Base-by-base conservation (phyloP, 2,888 invertebrate species). In the Drosophila helvetica region DNA sequence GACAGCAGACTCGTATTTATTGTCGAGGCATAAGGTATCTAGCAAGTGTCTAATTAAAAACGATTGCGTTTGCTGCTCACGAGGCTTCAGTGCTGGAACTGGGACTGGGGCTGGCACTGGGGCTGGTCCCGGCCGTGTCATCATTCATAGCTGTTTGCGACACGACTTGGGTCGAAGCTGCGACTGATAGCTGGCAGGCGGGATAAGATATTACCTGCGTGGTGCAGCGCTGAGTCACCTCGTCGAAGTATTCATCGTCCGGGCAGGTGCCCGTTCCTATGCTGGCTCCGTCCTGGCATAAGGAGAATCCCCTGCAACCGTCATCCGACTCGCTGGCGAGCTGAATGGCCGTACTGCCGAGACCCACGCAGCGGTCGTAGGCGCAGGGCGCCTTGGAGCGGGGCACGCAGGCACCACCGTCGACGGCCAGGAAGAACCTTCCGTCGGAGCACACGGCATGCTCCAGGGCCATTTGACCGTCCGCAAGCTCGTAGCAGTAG, bases 281-380 rank as follows among this genome's bases (percentile, higher is more conserved):
- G 53, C 55, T 58, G 12, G 67, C 46, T 4, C 90, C 90, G 63
- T 80, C 61, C 58, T 91, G 90, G 58, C 91, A 91, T 6, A 91
- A 59, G 15, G 79, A 64, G 48, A 71, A 91, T 1, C 91, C 90
- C 9, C 51, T 67, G 47, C 91, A 91, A 2, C 74, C 86, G 52
- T 91, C 91, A 30, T 79, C 71, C 18, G 83, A 73, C 9, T 84
- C 72, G 65, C 90, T 91, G 15, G 86, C 90, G 73, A 91, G 58
- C 51, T 90, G 80, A 18, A 91, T 91, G 38, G 38, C 65, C 0
- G 60, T 33, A 5, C 57, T 52, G 38, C 90, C 91, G 57, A 90
- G 55, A 9, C 81, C 80, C 6, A 77, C 89, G 33, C 90, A 90
- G 0, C 91, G 90, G 74, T 90, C 74, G 54, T 78, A 88, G 0